Evolutionary conservation across 2,113 vertebrate species (phyloP).

Genomic region (Ancistrus triradiatus): DNA sequence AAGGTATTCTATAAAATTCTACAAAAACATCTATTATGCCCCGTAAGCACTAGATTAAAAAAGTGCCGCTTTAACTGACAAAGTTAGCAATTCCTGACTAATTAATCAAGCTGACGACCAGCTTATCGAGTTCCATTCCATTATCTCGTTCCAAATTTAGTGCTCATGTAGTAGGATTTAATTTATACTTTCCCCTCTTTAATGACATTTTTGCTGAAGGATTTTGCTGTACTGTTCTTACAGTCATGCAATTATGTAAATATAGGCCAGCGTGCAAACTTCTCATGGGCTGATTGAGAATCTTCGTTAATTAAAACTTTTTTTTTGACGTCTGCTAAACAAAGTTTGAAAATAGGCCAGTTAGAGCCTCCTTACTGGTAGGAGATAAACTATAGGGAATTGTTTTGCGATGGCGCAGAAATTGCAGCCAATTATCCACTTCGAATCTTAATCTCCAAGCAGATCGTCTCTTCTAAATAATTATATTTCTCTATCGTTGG

Average conservation of each 20-base stretch:
- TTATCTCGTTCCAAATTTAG: slow-evolving; percentile 45
- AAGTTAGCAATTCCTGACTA: no score
- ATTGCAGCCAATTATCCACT: slow-evolving; percentile 3
- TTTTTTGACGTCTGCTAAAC: slow-evolving; percentile 7
- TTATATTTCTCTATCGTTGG: neutral
- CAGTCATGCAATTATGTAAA: slow-evolving; percentile 57
- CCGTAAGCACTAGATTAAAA: no score
- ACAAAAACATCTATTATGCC: no score
- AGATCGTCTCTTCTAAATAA: neutral
- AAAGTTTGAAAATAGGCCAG: neutral
- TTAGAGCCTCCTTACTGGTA: neutral
- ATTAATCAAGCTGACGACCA: no score
- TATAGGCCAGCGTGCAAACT: slow-evolving; percentile 38
- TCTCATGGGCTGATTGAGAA: slow-evolving; percentile 52
- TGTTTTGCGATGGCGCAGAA: neutral
- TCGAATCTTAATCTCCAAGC: neutral
- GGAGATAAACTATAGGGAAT: neutral
- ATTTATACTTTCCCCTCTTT: slow-evolving; percentile 54
- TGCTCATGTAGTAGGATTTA: slow-evolving; percentile 46
- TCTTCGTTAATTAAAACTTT: slow-evolving; percentile 48
- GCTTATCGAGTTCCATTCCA: slow-evolving; percentile 5
- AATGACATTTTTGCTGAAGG: slow-evolving; percentile 54
- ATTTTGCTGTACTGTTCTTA: slow-evolving; percentile 50
- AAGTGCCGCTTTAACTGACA: no score
- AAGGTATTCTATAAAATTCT: no score